Evolutionary conservation across 2,888 invertebrate genomes (phyloP).

Genomic region (Drosophila aldrichi): DNA sequence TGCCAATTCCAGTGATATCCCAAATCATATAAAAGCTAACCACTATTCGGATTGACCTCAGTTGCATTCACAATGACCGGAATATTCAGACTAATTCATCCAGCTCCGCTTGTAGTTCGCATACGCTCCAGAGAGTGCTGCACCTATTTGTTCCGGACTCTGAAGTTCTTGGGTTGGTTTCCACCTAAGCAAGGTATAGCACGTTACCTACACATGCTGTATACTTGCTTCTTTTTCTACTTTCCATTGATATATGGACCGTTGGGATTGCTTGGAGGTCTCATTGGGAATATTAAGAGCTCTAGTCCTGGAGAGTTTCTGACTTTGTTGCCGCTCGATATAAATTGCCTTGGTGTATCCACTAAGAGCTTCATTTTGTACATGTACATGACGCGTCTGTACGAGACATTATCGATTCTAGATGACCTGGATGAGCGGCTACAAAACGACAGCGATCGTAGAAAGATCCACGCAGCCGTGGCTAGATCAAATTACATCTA

Average conservation of each 20-base stretch:
- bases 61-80: conserved; percentile 2
- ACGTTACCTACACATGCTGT: conserved; percentile 42
- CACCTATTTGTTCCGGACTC: conserved; percentile 38
- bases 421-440: conserved; percentile 47
- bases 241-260: conserved; percentile 43
- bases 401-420: conserved; percentile 26
- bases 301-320: conserved; percentile 55
- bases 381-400: conserved; percentile 18
- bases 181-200: conserved; percentile 41
- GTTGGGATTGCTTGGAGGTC: conserved; percentile 45
- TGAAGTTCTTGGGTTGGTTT: conserved; percentile 47
- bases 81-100: conserved; percentile 41
- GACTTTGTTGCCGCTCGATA: conserved; percentile 39
- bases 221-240: conserved; percentile 25
- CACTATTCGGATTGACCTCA: neutral
- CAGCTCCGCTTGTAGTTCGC: conserved; percentile 43
- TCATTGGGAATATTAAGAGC: conserved; percentile 36
- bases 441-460: conserved; percentile 35
- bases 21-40: conserved; percentile 13
- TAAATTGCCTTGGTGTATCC: conserved; percentile 35
- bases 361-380: conserved; percentile 39
- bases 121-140: conserved; percentile 48
- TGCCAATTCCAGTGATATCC: neutral
- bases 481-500: conserved; percentile 44
- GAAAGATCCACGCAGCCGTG: conserved; percentile 49